Conservation (phyloP, 2,888 invertebrate genomes). For the Nemurella pictetii region DNA sequence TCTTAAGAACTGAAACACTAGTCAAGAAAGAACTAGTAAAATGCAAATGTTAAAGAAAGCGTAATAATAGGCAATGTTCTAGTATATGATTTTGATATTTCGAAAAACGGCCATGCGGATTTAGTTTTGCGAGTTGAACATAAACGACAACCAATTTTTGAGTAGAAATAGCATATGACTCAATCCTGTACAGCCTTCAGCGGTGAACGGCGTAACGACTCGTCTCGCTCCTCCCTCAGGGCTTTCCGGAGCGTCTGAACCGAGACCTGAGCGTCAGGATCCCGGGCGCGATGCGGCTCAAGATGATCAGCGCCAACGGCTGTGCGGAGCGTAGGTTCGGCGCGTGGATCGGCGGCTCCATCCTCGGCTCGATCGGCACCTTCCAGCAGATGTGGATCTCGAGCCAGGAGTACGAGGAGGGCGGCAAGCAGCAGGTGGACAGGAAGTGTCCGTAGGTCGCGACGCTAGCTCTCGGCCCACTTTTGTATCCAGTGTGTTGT, state of each 20-base stretch:
- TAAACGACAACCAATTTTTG: too few relatives aligned
- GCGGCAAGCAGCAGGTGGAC: conserved; percentile 95
- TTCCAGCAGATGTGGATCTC: conserved; percentile 99
- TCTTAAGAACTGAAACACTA: too few relatives aligned
- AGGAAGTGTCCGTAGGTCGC: conserved; percentile 80
- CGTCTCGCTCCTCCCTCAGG: too few relatives aligned
- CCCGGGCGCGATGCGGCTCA: conserved; percentile 91
- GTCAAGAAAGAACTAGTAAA: too few relatives aligned
- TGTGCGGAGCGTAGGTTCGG: conserved; percentile 92
- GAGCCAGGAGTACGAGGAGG: conserved; percentile 98
- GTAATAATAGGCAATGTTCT: too few relatives aligned
- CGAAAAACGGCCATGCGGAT: too few relatives aligned
- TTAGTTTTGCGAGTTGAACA: too few relatives aligned
- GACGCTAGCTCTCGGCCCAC: neutral
- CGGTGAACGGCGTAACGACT: too few relatives aligned
- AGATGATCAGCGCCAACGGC: conserved; percentile 90
- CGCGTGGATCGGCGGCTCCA: conserved; percentile 98
- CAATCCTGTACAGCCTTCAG: too few relatives aligned
- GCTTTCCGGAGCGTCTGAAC: conserved; percentile 91
- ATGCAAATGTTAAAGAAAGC: too few relatives aligned
- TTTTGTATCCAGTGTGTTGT: neutral
- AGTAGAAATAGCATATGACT: too few relatives aligned
- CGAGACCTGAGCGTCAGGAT: conserved; percentile 83
- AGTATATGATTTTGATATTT: too few relatives aligned
- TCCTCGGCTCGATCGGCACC: conserved; percentile 95